A percentile compares a stretch with the other conserved stretches of the same genome.
Conservation (phyloP, 2,797 vertebrate genomes). For the Pipistrellus pipistrellus region DNA sequence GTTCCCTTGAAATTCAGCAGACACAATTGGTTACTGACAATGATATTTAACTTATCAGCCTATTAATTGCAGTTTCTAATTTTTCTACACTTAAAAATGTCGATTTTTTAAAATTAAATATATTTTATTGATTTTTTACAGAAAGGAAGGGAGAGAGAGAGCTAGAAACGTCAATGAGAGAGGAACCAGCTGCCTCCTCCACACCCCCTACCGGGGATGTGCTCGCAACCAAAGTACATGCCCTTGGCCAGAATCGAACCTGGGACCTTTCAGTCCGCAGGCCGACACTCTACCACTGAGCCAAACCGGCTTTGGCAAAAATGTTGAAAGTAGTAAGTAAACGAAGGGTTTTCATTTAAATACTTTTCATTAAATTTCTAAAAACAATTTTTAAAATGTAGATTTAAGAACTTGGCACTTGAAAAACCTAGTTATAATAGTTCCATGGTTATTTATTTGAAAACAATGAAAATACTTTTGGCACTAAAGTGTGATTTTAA, state of each 20-base stretch:
- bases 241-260: no score
- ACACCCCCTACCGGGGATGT: no score
- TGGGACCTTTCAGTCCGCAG: no score
- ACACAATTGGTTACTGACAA: constrained; percentile 48
- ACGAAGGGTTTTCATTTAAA: constrained; percentile 61
- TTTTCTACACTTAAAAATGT: constrained; percentile 56
- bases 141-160: no score
- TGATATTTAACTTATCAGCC: constrained; percentile 54
- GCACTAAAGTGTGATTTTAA: constrained; percentile 48
- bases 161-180: no score
- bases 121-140: no score
- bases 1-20: constrained; percentile 60
- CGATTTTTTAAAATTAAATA: not conserved
- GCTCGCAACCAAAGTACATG: no score
- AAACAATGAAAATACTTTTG: constrained; percentile 58
- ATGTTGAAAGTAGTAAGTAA: constrained; percentile 49
- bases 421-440: constrained; percentile 59
- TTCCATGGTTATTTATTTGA: constrained; percentile 6
- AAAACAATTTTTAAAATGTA: constrained; percentile 43
- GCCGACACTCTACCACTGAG: no score
- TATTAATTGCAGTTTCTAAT: constrained; percentile 64
- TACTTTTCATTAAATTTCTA: not conserved
- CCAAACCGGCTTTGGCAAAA: no score
- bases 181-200: no score
- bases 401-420: constrained; percentile 1